A percentile compares a stretch with the other conserved stretches of the same genome.
Evolutionary conservation across 2,797 vertebrate species (phyloP).

Genomic region (Tokudaia muenninki): DNA sequence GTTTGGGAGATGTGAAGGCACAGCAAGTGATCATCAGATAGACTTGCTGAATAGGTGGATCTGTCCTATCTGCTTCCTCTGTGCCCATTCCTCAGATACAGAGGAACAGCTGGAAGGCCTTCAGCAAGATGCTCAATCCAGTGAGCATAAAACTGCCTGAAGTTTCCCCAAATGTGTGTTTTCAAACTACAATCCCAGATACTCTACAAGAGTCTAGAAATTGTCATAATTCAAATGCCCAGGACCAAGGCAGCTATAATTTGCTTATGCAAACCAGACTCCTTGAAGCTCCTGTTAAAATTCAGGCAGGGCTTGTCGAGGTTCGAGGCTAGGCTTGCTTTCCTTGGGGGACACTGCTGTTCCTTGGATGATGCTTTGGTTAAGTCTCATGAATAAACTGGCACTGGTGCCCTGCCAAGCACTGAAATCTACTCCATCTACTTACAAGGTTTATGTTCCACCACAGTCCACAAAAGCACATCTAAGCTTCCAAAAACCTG

Average conservation of each 20-base stretch:
- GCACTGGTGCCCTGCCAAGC: not conserved
- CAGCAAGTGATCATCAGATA: not conserved
- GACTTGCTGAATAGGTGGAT: not conserved
- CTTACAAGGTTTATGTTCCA: not conserved
- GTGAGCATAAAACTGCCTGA: not conserved
- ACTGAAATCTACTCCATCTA: conserved; percentile 17
- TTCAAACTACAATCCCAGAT: not conserved
- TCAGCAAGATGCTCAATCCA: conserved; percentile 9
- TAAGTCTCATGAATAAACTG: not conserved
- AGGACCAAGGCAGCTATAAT: not conserved
- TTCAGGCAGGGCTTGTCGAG: not conserved
- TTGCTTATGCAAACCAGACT: not conserved
- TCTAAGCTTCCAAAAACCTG: not conserved
- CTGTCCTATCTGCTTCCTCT: not conserved
- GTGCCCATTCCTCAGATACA: not conserved
- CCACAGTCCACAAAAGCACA: conserved; percentile 22
- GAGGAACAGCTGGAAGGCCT: not conserved
- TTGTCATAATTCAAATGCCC: not conserved
- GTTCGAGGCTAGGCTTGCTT: not conserved
- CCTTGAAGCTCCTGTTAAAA: not conserved
- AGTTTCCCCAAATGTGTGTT: not conserved
- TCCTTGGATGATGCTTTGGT: not conserved
- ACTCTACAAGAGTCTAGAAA: not conserved
- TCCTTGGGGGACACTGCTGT: not conserved
- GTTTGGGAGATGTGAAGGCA: not conserved